These are phyloP conservation scores for Hydrochoerus hydrochaeris DNA, from an alignment of 2,113 vertebrate species.

Conservation along the genomic window DNA sequence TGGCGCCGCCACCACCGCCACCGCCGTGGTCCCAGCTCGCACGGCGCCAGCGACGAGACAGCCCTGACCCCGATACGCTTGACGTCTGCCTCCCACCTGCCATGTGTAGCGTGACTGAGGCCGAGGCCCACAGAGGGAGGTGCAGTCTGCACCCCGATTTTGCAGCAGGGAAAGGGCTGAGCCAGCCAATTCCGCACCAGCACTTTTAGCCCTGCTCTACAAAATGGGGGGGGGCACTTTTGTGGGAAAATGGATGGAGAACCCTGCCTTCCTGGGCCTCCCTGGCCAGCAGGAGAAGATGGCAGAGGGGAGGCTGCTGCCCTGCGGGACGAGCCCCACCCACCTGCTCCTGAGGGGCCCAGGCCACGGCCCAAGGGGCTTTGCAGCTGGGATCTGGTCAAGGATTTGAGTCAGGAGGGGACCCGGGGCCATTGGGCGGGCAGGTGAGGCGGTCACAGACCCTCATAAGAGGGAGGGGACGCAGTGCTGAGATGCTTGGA, in stretches of 20 bases:
- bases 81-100: background rate
- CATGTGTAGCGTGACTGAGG: background rate
- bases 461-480: background rate
- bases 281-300: background rate
- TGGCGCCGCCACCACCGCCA: no score
- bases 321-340: background rate
- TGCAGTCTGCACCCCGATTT: background rate
- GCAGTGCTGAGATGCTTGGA: no score
- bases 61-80: background rate
- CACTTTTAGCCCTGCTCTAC: background rate
- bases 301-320: background rate
- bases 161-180: background rate
- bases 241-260: background rate
- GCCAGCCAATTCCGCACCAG: rapidly evolving
- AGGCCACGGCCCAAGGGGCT: background rate
- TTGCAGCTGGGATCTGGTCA: background rate
- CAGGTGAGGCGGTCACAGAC: no score
- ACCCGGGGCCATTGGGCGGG: background rate
- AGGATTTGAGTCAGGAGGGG: background rate
- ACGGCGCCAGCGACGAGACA: rapidly evolving
- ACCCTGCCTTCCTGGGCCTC: background rate
- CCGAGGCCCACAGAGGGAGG: background rate
- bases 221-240: background rate
- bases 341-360: background rate
- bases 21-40: no score